A percentile compares a stretch with the other conserved stretches of the same genome.
phyloP scores from a whole-genome alignment of 2,113 vertebrate genomes.

The Lamprotornis superbus region DNA sequence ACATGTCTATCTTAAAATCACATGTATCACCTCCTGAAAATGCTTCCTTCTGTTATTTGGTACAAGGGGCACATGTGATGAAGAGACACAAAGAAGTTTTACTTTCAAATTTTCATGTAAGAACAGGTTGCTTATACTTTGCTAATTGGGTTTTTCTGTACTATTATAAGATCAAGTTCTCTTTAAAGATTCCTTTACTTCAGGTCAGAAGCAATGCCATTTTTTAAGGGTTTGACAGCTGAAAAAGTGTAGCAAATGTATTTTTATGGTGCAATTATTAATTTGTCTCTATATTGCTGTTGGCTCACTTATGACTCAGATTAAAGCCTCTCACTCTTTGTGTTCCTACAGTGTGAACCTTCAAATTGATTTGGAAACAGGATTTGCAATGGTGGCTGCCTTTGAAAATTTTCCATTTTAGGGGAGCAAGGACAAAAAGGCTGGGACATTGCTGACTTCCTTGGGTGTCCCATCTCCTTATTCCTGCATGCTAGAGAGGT shows the following conservation, averaged over 20 bases:
- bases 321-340: not conserved
- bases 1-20: not conserved
- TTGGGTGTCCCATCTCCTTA: not conserved
- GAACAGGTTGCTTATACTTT: not conserved
- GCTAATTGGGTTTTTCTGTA: not conserved
- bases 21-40: not conserved
- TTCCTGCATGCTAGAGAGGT: not conserved
- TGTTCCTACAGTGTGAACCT: not conserved
- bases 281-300: not conserved
- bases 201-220: not conserved
- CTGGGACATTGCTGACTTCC: not conserved
- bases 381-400: rapidly evolving
- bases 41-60: not conserved
- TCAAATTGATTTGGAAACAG: not conserved
- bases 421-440: not conserved
- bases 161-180: not conserved
- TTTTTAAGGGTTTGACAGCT: not conserved
- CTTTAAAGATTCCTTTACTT: not conserved
- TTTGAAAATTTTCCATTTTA: not conserved
- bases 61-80: not conserved
- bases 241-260: not conserved
- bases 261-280: not conserved
- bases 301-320: not conserved
- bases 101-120: not conserved
- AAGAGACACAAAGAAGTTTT: not conserved